Percentiles rank a stretch among this genome's conserved stretches.
phyloP scores from a whole-genome alignment of 2,888 invertebrate genomes.

The Sinhomidia bicolor region DNA sequence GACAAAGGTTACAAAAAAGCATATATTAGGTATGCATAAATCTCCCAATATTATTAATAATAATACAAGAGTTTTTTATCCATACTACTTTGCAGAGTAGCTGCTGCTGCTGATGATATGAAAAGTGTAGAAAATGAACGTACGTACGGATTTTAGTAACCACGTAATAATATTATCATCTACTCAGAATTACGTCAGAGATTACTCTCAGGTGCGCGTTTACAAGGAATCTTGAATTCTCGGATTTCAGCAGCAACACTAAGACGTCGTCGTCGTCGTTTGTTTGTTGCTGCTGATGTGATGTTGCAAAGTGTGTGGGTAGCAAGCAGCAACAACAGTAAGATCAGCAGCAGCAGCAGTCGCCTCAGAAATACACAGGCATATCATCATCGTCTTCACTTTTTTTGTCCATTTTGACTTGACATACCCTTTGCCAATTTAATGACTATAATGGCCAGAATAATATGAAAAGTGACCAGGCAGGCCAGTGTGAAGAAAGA shows the following conservation, averaged over 20 bases:
- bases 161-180: conserved; percentile 13
- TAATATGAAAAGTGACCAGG: conserved; percentile 14
- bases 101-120: neutral
- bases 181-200: conserved; percentile 54
- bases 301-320: conserved; percentile 18
- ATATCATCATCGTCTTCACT: conserved; percentile 19
- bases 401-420: conserved; percentile 42
- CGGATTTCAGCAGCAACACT: conserved; percentile 45
- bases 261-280: neutral
- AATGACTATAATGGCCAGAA: conserved; percentile 35
- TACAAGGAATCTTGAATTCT: conserved; percentile 62
- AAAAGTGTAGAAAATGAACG: too few relatives aligned
- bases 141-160: too few relatives aligned
- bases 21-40: conserved; percentile 35
- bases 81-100: neutral
- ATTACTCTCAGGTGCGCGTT: conserved; percentile 57
- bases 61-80: neutral
- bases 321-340: neutral
- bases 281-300: too few relatives aligned
- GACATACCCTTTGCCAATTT: conserved; percentile 43
- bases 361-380: too few relatives aligned
- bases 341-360: neutral
- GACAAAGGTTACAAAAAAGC: conserved; percentile 49
- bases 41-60: neutral
- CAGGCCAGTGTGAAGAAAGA: neutral